Evolutionary conservation across 2,888 invertebrate genomes (phyloP).

Genomic region (Sarcophaga rosellei): DNA sequence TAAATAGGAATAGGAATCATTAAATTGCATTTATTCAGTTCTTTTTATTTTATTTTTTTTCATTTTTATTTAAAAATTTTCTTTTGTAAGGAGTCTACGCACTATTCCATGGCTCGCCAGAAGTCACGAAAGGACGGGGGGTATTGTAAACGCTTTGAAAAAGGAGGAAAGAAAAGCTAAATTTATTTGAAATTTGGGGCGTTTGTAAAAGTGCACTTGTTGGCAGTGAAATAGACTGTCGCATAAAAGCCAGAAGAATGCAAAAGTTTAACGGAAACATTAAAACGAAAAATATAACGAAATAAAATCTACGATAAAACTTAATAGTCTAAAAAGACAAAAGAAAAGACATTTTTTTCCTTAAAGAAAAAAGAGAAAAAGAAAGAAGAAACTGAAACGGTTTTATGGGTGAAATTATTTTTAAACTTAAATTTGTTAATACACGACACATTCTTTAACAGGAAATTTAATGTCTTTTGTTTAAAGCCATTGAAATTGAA

Average conservation of each 20-base stretch:
- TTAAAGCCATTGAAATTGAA: too few relatives aligned
- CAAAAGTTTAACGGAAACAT: background rate
- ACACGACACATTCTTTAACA: too few relatives aligned
- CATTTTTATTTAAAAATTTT: conserved; percentile 6
- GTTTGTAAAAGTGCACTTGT: background rate
- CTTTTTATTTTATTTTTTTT: background rate
- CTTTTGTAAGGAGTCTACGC: background rate
- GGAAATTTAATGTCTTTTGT: too few relatives aligned
- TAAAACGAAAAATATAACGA: background rate
- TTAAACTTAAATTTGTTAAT: too few relatives aligned
- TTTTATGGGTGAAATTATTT: too few relatives aligned
- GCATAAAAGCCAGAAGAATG: background rate
- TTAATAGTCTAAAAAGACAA: background rate
- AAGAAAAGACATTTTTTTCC: background rate
- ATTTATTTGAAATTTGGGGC: background rate
- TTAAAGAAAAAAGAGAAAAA: too few relatives aligned
- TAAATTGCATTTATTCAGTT: conserved; percentile 19
- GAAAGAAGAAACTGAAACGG: too few relatives aligned
- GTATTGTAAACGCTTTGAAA: too few relatives aligned
- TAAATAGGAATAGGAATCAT: conserved; percentile 26
- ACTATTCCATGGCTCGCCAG: background rate
- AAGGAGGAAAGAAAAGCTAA: background rate
- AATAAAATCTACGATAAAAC: background rate
- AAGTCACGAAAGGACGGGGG: background rate
- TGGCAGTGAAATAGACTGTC: background rate